Conservation (phyloP, 1,140 invertebrate species). For the Argopecten irradians region DNA sequence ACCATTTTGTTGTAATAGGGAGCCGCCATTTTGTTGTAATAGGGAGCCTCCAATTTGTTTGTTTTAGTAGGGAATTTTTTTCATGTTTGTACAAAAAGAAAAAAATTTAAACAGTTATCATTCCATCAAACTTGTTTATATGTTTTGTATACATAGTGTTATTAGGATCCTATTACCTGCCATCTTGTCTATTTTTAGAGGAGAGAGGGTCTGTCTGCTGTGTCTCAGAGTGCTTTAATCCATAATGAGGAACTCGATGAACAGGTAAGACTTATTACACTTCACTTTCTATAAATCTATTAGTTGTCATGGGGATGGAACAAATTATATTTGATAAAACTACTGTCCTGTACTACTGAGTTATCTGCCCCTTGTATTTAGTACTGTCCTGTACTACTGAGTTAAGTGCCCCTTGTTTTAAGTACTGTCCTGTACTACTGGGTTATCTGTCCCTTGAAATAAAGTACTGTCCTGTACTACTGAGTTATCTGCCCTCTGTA, state of each 20-base stretch:
- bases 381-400: too few species aligned
- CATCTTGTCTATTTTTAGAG: conserved; percentile 33
- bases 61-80: background rate
- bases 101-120: background rate
- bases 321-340: too few species aligned
- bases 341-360: too few species aligned
- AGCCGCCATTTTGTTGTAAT: background rate
- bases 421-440: too few species aligned
- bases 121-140: background rate
- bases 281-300: too few species aligned
- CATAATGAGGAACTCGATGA: conserved; percentile 44
- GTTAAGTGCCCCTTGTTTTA: too few species aligned
- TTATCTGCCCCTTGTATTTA: too few species aligned
- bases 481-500: too few species aligned
- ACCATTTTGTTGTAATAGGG: background rate
- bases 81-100: background rate
- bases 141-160: background rate
- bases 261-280: conserved; percentile 49
- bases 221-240: conserved; percentile 44
- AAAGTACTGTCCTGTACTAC: too few species aligned
- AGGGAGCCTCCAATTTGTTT: background rate
- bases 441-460: too few species aligned
- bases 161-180: background rate
- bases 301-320: too few species aligned
- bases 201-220: conserved; percentile 29